Conservation (phyloP, 2,113 vertebrate genomes). For the Phalacrocorax aristotelis region DNA sequence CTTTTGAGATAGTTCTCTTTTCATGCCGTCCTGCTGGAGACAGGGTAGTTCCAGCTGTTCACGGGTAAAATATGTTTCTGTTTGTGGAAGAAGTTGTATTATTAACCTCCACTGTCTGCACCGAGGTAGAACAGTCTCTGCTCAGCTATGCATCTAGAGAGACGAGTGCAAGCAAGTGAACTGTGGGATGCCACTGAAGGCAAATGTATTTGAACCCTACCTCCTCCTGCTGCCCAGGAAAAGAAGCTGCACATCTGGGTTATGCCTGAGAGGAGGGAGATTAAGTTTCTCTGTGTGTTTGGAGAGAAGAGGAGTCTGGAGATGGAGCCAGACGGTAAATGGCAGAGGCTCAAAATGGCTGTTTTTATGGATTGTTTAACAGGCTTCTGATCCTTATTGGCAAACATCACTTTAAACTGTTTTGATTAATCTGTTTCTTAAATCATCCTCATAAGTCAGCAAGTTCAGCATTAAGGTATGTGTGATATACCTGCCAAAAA, state of each 20-base stretch:
- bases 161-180: background rate
- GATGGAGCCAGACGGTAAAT: background rate
- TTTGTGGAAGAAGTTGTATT: background rate
- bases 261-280: background rate
- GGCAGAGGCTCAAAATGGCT: background rate
- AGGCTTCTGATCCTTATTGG: background rate
- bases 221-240: background rate
- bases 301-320: fast-evolving
- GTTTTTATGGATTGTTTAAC: background rate
- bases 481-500: background rate
- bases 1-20: background rate
- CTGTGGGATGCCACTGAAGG: background rate
- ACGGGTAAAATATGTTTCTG: background rate
- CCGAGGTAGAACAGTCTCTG: background rate
- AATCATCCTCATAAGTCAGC: background rate
- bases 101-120: background rate
- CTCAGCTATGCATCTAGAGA: background rate
- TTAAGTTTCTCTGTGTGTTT: fast-evolving
- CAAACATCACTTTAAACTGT: background rate
- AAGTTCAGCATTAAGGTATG: background rate
- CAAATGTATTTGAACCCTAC: background rate
- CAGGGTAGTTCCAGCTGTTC: background rate
- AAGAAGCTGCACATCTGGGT: background rate
- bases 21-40: background rate
- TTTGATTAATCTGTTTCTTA: background rate